Evolutionary conservation across 2,113 vertebrate genomes (phyloP).

Genomic region (Dasypus novemcinctus): DNA sequence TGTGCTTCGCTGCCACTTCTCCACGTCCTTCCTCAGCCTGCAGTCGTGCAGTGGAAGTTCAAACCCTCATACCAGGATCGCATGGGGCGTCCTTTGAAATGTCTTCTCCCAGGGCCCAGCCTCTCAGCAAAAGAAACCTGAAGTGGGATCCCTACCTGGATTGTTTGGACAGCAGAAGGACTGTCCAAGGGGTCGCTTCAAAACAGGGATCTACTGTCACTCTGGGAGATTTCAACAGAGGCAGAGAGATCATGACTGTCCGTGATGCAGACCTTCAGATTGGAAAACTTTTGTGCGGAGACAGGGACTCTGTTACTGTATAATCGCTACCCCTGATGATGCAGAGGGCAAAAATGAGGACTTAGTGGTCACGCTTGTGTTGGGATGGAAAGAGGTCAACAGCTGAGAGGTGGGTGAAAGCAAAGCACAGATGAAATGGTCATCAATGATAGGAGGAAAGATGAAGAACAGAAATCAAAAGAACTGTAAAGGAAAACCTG

Average conservation of each 20-base stretch:
- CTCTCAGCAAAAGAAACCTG: conserved; percentile 87
- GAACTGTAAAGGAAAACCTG: neutral
- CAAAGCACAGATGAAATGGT: neutral
- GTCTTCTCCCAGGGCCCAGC: conserved; percentile 81
- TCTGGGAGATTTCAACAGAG: conserved; percentile 95
- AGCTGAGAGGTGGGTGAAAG: neutral
- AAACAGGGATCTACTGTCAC: conserved; percentile 92
- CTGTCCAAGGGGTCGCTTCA: conserved; percentile 93
- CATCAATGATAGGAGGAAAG: neutral
- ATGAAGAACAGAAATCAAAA: neutral
- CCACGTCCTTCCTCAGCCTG: conserved; percentile 90
- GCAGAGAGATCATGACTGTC: conserved; percentile 93
- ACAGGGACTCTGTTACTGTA: conserved; percentile 98
- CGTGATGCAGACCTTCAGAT: conserved; percentile 96
- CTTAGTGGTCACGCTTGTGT: conserved; percentile 92
- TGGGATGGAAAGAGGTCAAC: conserved; percentile 55
- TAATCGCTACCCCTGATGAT: conserved; percentile 93
- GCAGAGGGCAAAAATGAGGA: conserved; percentile 95
- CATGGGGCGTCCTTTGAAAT: conserved; percentile 91
- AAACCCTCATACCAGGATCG: conserved; percentile 97
- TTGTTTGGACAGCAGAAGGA: conserved; percentile 94
- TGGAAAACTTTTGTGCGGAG: conserved; percentile 96
- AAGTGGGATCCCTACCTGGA: conserved; percentile 91
- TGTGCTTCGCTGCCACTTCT: conserved; percentile 94
- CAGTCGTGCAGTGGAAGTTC: conserved; percentile 97